Evolutionary conservation across 2,888 invertebrate genomes (phyloP).

Genomic region (Candidula unifasciata): DNA sequence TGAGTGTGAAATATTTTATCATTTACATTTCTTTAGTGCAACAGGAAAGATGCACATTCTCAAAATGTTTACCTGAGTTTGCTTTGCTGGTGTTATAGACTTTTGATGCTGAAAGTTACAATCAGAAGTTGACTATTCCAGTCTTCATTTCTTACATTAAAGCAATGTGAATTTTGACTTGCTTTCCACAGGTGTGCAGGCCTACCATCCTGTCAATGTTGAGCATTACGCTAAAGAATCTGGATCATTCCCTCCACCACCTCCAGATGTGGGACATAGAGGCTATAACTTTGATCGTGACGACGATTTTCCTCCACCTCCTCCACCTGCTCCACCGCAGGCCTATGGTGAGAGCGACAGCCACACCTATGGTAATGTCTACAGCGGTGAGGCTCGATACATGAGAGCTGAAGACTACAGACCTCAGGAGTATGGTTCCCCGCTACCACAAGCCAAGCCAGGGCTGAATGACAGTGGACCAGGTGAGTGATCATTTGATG

Average conservation of each 20-base stretch:
- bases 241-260: slow-evolving; percentile 60
- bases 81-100: too few relatives aligned
- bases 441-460: not conserved
- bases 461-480: slow-evolving; percentile 2
- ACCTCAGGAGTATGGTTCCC: slow-evolving; percentile 35
- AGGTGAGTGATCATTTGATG: not conserved
- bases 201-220: slow-evolving; percentile 62
- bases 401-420: slow-evolving; percentile 52
- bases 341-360: slow-evolving; percentile 48
- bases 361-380: slow-evolving; percentile 47
- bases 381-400: slow-evolving; percentile 48
- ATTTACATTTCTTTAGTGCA: too few relatives aligned
- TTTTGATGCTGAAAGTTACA: too few relatives aligned
- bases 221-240: slow-evolving; percentile 54
- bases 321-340: slow-evolving; percentile 61
- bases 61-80: too few relatives aligned
- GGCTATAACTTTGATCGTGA: slow-evolving; percentile 62
- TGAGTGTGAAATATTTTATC: too few relatives aligned
- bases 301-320: slow-evolving; percentile 68
- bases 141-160: too few relatives aligned
- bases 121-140: too few relatives aligned
- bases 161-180: too few relatives aligned
- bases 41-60: too few relatives aligned
- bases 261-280: slow-evolving; percentile 61
- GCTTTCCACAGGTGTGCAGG: slow-evolving; percentile 58